These are phyloP conservation scores for Propithecus deckenii DNA, from an alignment of 2,797 vertebrate genomes.

Conservation along the genomic window DNA sequence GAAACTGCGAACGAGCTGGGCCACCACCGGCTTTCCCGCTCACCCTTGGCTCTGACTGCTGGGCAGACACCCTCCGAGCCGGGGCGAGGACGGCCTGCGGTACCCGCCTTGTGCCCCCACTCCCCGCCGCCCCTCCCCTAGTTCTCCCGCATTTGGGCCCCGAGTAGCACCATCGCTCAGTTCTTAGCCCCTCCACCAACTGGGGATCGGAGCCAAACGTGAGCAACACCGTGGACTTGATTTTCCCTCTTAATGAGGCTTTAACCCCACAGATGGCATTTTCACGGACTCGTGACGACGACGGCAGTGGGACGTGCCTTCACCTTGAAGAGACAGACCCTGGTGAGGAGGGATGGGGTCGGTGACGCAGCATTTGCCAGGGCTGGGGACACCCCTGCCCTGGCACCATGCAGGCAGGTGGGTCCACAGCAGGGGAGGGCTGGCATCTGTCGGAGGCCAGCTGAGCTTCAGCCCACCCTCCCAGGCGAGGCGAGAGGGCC, in stretches of 20 bases:
- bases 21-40: not conserved
- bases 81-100: too few relatives aligned
- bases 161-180: not conserved
- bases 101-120: not conserved
- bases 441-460: not conserved
- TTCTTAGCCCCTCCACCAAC: not conserved
- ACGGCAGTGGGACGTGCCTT: fast-evolving
- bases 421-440: too few relatives aligned
- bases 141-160: not conserved
- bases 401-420: not conserved
- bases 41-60: not conserved
- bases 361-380: fast-evolving
- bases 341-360: fast-evolving
- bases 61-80: too few relatives aligned
- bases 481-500: not conserved
- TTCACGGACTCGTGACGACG: fast-evolving
- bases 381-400: fast-evolving
- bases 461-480: not conserved
- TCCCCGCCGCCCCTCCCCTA: not conserved
- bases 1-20: fast-evolving
- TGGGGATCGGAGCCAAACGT: not conserved
- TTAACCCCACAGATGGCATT: not conserved
- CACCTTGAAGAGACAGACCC: fast-evolving
- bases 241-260: not conserved
- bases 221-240: not conserved